These are phyloP conservation scores for Anguilla pacifica DNA, from an alignment of 2,797 vertebrate species.

Conservation along the genomic window DNA sequence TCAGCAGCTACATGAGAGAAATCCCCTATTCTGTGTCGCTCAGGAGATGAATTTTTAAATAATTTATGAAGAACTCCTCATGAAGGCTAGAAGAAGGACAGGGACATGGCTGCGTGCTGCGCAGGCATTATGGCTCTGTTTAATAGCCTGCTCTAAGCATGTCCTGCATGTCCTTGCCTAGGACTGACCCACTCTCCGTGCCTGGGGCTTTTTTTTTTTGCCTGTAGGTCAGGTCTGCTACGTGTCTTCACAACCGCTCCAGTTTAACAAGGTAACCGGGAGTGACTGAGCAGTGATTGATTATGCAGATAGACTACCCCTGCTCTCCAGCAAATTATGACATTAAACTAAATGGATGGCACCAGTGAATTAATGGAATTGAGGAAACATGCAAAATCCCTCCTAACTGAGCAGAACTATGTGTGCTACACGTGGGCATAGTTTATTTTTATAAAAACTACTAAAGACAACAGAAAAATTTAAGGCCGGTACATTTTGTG, in stretches of 20 bases:
- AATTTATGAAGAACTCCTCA: constrained; percentile 39
- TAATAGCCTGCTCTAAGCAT: neutral
- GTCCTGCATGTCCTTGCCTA: neutral
- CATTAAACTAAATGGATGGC: neutral
- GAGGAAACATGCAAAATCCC: neutral
- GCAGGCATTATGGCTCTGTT: constrained; percentile 10
- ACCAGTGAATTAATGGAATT: neutral
- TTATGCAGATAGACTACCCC: neutral
- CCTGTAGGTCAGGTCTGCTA: neutral
- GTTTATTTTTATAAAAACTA: neutral
- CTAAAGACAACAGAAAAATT: neutral
- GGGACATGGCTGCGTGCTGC: constrained; percentile 19
- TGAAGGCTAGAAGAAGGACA: constrained; percentile 30
- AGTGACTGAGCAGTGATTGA: neutral
- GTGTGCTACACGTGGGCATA: neutral
- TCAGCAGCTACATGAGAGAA: neutral
- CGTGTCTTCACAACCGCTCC: neutral
- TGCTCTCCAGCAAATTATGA: neutral
- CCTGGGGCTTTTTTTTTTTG: neutral
- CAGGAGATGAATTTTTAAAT: constrained; percentile 38
- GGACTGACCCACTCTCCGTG: too few species aligned
- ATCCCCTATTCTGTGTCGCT: neutral
- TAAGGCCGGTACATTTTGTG: neutral
- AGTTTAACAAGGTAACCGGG: neutral
- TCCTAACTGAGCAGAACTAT: neutral